Conservation (phyloP, 2,113 vertebrate species). For the Atrichornis clamosus region DNA sequence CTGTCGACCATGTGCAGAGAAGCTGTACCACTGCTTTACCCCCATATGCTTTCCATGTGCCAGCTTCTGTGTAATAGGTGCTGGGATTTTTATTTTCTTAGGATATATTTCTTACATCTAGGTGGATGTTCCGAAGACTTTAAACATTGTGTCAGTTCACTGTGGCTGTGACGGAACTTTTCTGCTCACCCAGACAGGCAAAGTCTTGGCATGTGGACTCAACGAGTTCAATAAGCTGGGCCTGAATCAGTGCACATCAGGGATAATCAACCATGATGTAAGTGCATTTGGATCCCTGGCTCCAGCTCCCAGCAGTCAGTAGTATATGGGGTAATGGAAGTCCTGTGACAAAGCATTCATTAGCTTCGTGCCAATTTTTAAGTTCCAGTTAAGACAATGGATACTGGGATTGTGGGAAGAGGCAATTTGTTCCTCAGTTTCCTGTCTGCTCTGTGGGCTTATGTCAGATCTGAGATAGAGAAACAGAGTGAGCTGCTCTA, state of each 20-base stretch:
- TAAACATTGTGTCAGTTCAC: slow-evolving; percentile 86
- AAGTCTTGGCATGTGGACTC: slow-evolving; percentile 94
- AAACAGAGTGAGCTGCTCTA: background rate
- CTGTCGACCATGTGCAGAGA: background rate
- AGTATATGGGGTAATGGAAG: background rate
- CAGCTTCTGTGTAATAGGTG: background rate
- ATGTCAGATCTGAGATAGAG: background rate
- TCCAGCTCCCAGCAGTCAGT: background rate
- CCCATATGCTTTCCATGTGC: background rate
- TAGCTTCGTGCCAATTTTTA: background rate
- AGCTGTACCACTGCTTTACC: background rate
- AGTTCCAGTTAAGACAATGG: background rate
- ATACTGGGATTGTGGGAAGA: background rate
- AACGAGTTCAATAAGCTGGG: slow-evolving; percentile 97
- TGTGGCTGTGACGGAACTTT: slow-evolving; percentile 94
- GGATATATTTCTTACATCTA: slow-evolving; percentile 41
- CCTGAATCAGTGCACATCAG: slow-evolving; percentile 92
- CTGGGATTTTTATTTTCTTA: background rate
- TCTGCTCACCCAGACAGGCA: slow-evolving; percentile 91
- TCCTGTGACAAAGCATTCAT: background rate
- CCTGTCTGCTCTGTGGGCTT: background rate
- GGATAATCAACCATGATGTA: slow-evolving; percentile 90
- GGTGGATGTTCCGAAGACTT: slow-evolving; percentile 90
- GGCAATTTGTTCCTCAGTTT: background rate
- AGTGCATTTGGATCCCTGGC: slow-evolving; percentile 17